Conservation (phyloP, 2,797 vertebrate genomes). For the Urocyon cinereoargenteus region DNA sequence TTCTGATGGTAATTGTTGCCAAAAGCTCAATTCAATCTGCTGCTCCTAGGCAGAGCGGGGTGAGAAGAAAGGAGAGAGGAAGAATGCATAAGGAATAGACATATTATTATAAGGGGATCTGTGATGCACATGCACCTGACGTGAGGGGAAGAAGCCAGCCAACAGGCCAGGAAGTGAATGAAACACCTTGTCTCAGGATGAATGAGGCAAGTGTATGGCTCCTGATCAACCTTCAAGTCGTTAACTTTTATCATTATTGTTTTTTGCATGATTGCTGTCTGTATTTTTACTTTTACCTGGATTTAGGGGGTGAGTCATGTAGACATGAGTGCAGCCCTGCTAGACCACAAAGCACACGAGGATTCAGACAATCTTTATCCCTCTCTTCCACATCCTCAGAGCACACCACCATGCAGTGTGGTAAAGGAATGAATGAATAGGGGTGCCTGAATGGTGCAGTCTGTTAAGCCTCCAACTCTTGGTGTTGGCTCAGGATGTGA, state of each 20-base stretch:
- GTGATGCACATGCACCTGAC: neutral
- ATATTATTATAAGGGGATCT: neutral
- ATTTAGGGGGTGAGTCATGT: fast-evolving
- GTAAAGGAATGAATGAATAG: neutral
- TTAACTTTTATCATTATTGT: neutral
- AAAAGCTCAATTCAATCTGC: neutral
- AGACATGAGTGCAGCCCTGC: fast-evolving
- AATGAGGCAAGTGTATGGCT: neutral
- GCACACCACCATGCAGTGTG: neutral
- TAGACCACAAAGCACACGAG: fast-evolving
- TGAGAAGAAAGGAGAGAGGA: neutral
- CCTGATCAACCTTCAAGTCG: fast-evolving
- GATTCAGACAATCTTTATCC: fast-evolving
- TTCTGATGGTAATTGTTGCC: neutral
- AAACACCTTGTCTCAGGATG: neutral
- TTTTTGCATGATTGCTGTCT: neutral
- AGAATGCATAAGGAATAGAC: neutral
- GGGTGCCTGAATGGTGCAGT: neutral
- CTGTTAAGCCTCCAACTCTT: neutral
- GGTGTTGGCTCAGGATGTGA: neutral
- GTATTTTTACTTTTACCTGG: neutral
- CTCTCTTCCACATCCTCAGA: neutral
- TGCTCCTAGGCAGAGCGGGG: neutral
- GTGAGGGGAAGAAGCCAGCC: neutral
- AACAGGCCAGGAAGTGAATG: neutral